Evolutionary conservation across 2,888 invertebrate species (phyloP).

Genomic region (Hirtodrosophila trivittata): DNA sequence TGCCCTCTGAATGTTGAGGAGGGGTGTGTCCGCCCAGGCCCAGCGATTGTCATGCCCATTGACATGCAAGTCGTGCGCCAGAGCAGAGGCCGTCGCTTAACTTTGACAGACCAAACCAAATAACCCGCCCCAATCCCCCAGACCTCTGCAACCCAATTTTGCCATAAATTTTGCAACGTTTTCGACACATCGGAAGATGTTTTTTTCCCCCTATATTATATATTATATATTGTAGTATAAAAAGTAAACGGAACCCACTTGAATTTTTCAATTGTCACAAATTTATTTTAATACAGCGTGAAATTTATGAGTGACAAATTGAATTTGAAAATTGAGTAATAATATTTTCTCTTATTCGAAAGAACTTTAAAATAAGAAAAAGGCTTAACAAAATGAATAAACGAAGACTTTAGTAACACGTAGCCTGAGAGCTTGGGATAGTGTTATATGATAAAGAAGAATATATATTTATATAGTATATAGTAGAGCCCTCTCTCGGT

Average conservation of each 20-base stretch:
- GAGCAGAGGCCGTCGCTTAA: slow-evolving; percentile 81
- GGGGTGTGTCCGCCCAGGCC: slow-evolving; percentile 25
- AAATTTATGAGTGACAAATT: slow-evolving; percentile 82
- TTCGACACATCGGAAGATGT: slow-evolving; percentile 50
- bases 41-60: slow-evolving; percentile 56
- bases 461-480: too few relatives aligned
- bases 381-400: too few relatives aligned
- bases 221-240: too few relatives aligned
- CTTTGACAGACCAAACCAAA: slow-evolving; percentile 72
- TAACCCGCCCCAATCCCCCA: slow-evolving; percentile 40
- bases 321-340: slow-evolving; percentile 76
- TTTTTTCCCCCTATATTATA: slow-evolving; percentile 16
- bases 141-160: slow-evolving; percentile 35
- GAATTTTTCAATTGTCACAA: slow-evolving; percentile 74
- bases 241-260: slow-evolving; percentile 46
- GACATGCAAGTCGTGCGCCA: slow-evolving; percentile 80
- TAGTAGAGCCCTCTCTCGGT: too few relatives aligned
- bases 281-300: slow-evolving; percentile 80
- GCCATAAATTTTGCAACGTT: slow-evolving; percentile 75
- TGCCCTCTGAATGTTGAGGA: too few relatives aligned
- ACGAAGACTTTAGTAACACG: slow-evolving; percentile 1
- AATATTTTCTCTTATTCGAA: slow-evolving; percentile 37
- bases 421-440: too few relatives aligned
- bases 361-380: background rate
- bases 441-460: too few relatives aligned